Evolutionary conservation across 2,888 invertebrate genomes (phyloP).

Genomic region (Cantharis rustica): DNA sequence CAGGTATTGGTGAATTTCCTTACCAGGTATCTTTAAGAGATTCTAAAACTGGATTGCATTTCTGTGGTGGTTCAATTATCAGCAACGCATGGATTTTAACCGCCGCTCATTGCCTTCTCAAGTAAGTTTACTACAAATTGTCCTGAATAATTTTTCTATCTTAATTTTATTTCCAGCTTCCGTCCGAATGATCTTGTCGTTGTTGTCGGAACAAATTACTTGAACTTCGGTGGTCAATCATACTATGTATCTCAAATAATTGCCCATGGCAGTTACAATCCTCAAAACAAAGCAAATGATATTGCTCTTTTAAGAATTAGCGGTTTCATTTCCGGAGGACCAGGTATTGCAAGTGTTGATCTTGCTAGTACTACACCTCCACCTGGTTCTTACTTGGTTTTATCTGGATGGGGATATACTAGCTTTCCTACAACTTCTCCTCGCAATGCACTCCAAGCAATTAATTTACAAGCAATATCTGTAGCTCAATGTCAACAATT

Average conservation of each 20-base stretch:
- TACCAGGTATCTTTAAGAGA: conserved; percentile 60
- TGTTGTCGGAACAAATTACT: background rate
- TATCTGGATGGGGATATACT: conserved; percentile 2
- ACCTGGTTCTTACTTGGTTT: background rate
- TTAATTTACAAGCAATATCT: conserved; percentile 58
- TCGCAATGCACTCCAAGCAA: conserved; percentile 33
- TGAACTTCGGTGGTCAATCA: conserved; percentile 26
- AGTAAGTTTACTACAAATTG: conserved; percentile 13
- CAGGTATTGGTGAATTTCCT: conserved; percentile 59
- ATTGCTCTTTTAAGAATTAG: background rate
- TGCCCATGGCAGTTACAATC: background rate
- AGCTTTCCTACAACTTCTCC: background rate
- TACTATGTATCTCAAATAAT: background rate
- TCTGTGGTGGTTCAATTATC: conserved; percentile 65
- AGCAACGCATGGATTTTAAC: conserved; percentile 55
- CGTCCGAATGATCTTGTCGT: background rate
- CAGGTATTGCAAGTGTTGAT: background rate
- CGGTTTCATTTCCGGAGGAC: background rate
- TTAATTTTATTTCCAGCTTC: background rate
- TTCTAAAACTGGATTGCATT: conserved; percentile 58
- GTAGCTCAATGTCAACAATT: conserved; percentile 57
- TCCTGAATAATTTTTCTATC: too few species aligned
- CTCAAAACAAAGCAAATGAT: background rate
- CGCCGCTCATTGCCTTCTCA: conserved; percentile 33
- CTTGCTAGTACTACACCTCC: background rate